Evolutionary conservation across 2,888 invertebrate species (phyloP), one percentile per base, ranked within the genome.

Genomic region (Parochlus steinenii): DNA sequence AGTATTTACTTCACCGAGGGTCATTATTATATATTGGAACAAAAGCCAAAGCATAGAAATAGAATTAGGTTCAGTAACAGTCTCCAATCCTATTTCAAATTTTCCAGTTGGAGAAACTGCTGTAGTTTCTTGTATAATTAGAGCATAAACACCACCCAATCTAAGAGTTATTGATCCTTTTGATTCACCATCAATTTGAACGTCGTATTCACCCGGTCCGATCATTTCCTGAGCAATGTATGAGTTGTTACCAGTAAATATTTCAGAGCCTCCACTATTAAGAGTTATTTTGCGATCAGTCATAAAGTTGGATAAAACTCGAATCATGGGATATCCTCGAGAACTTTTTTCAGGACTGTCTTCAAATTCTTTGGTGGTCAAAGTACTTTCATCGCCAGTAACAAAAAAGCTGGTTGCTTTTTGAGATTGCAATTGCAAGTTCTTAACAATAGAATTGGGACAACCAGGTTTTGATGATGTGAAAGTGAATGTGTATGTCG

Each of bases 11-110:
- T 74, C 73, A 8, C 68, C 76, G 5, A 67, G 49, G 0, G 77
- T 74, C 47, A 80, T 69, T 4, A 75, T 51, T 18, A 75, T 52
- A 46, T 74, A 76, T 50, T 79, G 78, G 1, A 76, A 76, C 10
- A 75, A 51, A 44, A 74, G 63, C 67, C 67, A 72, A 2, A 69
- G 45, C 46, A 75, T 68, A 39, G 17, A 20, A 20, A 35, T 35
- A 10, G 16, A 28, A 20, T 19, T 14, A 52, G 76, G 78, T 70
- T 85, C 70, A 38, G 87, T 61, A 7, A 34, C 28, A 8, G 14
- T 34, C 5, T 22, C 19, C 15, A 34, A 7, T 15, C 28, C 16
- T 10, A 20, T 15, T 22, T 5, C 12, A 10, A 28, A 19, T 39
- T 19, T 10, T 27, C 31, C 12, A 7, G 7, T 25, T 37, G 46